phyloP scores from a whole-genome alignment of 2,888 invertebrate species.

The Andricus curvator region DNA sequence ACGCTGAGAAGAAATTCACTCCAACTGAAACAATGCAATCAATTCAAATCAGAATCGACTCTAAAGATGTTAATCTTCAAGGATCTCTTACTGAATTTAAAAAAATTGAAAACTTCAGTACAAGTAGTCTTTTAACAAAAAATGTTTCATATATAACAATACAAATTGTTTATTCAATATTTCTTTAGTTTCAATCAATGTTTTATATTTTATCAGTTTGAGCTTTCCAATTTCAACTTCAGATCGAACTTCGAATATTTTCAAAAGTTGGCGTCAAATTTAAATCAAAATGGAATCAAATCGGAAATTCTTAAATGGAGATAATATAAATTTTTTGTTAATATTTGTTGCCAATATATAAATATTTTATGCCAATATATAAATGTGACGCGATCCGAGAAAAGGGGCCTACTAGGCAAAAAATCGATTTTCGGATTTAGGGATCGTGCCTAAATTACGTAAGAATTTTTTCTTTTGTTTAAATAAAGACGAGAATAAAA shows the following conservation, averaged over 20 bases:
- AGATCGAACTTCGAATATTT: not conserved
- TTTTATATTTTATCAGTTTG: not conserved
- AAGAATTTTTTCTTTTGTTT: too few species aligned
- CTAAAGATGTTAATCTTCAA: not conserved
- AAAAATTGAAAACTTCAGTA: not conserved
- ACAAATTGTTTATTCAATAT: not conserved
- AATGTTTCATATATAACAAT: not conserved
- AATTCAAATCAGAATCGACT: not conserved
- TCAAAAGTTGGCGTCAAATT: not conserved
- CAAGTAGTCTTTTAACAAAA: not conserved
- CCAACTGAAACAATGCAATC: not conserved
- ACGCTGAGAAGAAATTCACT: constrained; percentile 45
- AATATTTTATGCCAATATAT: too few species aligned
- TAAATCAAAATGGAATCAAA: not conserved
- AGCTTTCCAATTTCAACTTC: not conserved
- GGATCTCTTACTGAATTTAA: not conserved
- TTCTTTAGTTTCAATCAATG: too few species aligned
- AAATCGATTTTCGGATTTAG: too few species aligned
- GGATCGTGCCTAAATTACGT: too few species aligned
- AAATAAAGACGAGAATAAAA: too few species aligned
- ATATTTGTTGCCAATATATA: too few species aligned
- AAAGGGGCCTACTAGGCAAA: too few species aligned
- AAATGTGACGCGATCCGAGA: too few species aligned
- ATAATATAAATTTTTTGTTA: not conserved
- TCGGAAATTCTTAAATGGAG: not conserved